Conservation (phyloP, 2,797 vertebrate species). For the Gallinago nigripennis region DNA sequence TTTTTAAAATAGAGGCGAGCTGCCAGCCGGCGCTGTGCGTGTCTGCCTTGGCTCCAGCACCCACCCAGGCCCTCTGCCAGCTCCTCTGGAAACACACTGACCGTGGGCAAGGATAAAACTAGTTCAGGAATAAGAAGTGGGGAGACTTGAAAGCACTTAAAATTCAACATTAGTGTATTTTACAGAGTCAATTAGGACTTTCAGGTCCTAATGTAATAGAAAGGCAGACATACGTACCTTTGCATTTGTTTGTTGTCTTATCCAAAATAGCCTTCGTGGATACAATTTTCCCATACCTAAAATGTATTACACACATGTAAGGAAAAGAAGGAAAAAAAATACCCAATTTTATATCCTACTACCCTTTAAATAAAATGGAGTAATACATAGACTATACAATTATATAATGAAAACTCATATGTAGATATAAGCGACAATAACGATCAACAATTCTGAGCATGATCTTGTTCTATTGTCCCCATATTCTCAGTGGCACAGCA, state of each 20-base stretch:
- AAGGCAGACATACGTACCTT: constrained; percentile 88
- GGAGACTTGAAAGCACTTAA: neutral
- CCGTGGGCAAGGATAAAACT: constrained; percentile 15
- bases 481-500: neutral
- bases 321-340: neutral
- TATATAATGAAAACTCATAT: neutral
- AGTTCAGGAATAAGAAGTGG: neutral
- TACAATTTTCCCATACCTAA: constrained; percentile 98
- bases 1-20: constrained; percentile 65
- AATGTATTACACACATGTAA: constrained; percentile 60
- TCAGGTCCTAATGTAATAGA: neutral
- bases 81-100: constrained; percentile 14
- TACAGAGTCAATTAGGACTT: neutral
- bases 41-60: constrained; percentile 43
- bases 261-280: constrained; percentile 99
- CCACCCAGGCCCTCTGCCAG: constrained; percentile 49
- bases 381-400: neutral
- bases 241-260: constrained; percentile 99
- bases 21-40: constrained; percentile 58
- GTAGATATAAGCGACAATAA: neutral
- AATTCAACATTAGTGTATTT: neutral
- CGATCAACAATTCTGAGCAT: neutral
- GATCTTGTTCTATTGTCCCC: neutral
- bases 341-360: neutral
- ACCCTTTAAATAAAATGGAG: neutral